Conservation (phyloP, 2,797 vertebrate genomes). For the Arrhamphus sclerolepis region DNA sequence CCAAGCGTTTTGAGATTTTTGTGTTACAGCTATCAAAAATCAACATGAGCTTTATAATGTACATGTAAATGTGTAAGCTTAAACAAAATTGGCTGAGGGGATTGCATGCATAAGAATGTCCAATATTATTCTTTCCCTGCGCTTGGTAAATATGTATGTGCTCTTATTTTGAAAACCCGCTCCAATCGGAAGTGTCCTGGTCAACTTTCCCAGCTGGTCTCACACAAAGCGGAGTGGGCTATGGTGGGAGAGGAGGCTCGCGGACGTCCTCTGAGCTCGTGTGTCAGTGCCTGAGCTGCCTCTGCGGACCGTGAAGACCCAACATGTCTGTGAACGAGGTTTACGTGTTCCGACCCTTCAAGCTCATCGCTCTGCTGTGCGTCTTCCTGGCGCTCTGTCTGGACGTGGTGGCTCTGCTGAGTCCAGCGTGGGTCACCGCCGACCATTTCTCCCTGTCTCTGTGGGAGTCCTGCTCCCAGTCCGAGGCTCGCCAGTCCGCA, state of each 20-base stretch:
- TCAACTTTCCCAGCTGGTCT: slow-evolving; percentile 48
- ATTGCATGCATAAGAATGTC: too few species aligned
- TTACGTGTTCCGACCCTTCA: slow-evolving; percentile 81
- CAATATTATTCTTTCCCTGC: too few species aligned
- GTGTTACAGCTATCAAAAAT: too few species aligned
- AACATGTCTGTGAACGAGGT: slow-evolving; percentile 81
- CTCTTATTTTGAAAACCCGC: slow-evolving; percentile 59
- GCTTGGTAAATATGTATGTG: too few species aligned
- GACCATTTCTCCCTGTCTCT: slow-evolving; percentile 83
- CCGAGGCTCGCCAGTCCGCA: slow-evolving; percentile 26
- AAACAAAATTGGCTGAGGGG: too few species aligned
- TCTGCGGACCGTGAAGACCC: background rate
- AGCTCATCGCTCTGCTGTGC: slow-evolving; percentile 84
- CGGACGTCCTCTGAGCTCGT: slow-evolving; percentile 31
- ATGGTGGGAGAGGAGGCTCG: slow-evolving; percentile 39
- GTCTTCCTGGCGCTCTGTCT: slow-evolving; percentile 82
- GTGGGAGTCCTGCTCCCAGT: slow-evolving; percentile 82
- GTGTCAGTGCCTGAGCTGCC: slow-evolving; percentile 12
- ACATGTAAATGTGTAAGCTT: too few species aligned
- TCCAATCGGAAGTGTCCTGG: slow-evolving; percentile 34
- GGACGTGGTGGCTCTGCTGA: slow-evolving; percentile 83
- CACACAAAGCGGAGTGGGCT: slow-evolving; percentile 16
- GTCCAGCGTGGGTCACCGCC: slow-evolving; percentile 87
- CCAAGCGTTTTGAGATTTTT: too few species aligned
- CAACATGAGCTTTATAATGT: too few species aligned